These are phyloP conservation scores for Netelia melanura DNA, from an alignment of 2,888 invertebrate genomes.

Conservation along the genomic window DNA sequence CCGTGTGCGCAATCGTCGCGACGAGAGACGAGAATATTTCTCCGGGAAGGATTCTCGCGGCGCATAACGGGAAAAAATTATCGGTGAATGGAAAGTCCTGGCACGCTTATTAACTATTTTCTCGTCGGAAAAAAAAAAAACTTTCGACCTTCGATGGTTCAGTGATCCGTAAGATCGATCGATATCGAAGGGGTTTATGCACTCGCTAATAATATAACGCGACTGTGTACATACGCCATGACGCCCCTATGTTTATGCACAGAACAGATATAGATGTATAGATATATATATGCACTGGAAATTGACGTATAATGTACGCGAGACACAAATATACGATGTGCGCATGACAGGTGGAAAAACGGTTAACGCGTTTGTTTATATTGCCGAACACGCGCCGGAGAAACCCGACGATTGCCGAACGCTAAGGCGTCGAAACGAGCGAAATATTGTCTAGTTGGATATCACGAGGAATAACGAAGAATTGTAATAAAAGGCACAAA, in stretches of 20 bases:
- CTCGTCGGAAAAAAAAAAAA: not conserved
- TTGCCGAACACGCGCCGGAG: conserved; percentile 38
- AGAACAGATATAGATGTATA: not conserved
- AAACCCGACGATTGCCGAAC: conserved; percentile 30
- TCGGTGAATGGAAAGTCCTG: conserved; percentile 53
- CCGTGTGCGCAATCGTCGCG: not conserved
- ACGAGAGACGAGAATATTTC: not conserved
- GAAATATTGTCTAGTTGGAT: not conserved
- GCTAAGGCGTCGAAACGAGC: not conserved
- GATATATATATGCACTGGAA: conserved; percentile 8
- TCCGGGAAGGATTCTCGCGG: not conserved
- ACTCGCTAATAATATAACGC: conserved; percentile 63
- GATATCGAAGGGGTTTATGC: conserved; percentile 47
- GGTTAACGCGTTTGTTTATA: conserved; percentile 25
- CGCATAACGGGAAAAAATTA: conserved; percentile 42
- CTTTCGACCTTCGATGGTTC: conserved; percentile 64
- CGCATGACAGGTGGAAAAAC: conserved; percentile 53
- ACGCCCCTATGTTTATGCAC: conserved; percentile 9
- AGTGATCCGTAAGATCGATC: conserved; percentile 52
- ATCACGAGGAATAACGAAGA: not conserved
- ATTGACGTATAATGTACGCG: not conserved
- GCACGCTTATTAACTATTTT: not conserved
- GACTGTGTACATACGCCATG: conserved; percentile 16
- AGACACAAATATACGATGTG: conserved; percentile 27
- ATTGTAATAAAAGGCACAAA: not conserved